Evolutionary conservation across 2,888 invertebrate species (phyloP).

Genomic region (Eilema caniola): DNA sequence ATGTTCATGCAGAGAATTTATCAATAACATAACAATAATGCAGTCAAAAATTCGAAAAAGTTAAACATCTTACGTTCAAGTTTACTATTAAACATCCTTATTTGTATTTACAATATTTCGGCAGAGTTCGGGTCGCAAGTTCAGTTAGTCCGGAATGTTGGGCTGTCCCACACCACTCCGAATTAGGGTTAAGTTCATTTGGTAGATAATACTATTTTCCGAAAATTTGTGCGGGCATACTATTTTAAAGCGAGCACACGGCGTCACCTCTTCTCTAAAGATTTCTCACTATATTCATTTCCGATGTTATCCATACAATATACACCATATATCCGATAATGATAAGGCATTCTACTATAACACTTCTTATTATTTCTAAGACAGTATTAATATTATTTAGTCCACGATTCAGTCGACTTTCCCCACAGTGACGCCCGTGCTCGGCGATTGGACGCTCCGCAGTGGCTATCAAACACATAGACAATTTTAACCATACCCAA

Average conservation of each 20-base stretch:
- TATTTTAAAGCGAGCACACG: constrained; percentile 61
- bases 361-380: constrained; percentile 29
- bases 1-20: constrained; percentile 80
- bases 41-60: constrained; percentile 77
- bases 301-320: constrained; percentile 47
- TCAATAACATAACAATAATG: constrained; percentile 74
- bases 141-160: constrained; percentile 73
- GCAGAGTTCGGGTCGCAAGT: constrained; percentile 76
- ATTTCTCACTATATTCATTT: constrained; percentile 37
- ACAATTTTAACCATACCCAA: constrained; percentile 89
- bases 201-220: constrained; percentile 81
- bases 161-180: constrained; percentile 55
- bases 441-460: constrained; percentile 73
- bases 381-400: constrained; percentile 26
- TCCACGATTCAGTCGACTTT: constrained; percentile 50
- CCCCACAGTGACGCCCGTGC: constrained; percentile 59
- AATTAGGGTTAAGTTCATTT: constrained; percentile 85
- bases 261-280: constrained; percentile 51
- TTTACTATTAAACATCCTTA: constrained; percentile 80
- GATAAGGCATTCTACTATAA: constrained; percentile 49
- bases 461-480: constrained; percentile 91
- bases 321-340: constrained; percentile 50
- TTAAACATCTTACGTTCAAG: constrained; percentile 77
- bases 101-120: constrained; percentile 78
- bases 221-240: constrained; percentile 73